Base-by-base conservation (phyloP, 2,888 invertebrate species). In the Harpalus rubripes region DNA sequence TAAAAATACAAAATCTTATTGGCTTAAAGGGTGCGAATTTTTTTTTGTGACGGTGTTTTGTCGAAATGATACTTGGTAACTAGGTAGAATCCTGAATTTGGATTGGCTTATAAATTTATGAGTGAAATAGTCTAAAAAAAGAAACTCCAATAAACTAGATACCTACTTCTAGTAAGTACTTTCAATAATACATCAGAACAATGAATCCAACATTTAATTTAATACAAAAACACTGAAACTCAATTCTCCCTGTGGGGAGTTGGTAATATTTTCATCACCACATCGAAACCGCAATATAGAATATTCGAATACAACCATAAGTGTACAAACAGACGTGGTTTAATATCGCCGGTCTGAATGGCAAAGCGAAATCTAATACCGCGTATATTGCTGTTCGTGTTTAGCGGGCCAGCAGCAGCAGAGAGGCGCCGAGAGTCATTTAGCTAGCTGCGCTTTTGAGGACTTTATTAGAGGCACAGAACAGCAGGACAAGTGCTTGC, bases 311-410 rank as follows among this genome's bases (percentile, higher is more conserved):
- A 58, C 72, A 81, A 81, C 81, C 68, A 81, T 52, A 81, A 81
- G 81, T 81, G 56, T 81, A 81, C 81, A 81, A 81, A 81, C 81
- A 81, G 81, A 52, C 39, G 72, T 63, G 68, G 44, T 81, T 81
- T 81, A 81, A 81, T 81, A 81, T 81, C 72, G 81, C 26, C 12
- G 72, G 68, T 32, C n/a, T 81, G 41, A 59, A 63, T 63, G 44
- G 65, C 32, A 32, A 52, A 18, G 52, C 56, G 18, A 81, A 81
- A 81, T 81, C 81, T 81, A 81, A 81, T 81, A 81, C 61, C 81
- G 58, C 72, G 81, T 68, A 68, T 81, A 81, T 81, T 81, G 81
- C 68, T 81, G 52, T 39, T 68, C 81, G 44, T 81, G 18, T 41
- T 52, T 81, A 81, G 68, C 72, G 32, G 58, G 58, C 32, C 32